phyloP scores from a whole-genome alignment of 2,888 invertebrate species.

The Brenthis daphne region DNA sequence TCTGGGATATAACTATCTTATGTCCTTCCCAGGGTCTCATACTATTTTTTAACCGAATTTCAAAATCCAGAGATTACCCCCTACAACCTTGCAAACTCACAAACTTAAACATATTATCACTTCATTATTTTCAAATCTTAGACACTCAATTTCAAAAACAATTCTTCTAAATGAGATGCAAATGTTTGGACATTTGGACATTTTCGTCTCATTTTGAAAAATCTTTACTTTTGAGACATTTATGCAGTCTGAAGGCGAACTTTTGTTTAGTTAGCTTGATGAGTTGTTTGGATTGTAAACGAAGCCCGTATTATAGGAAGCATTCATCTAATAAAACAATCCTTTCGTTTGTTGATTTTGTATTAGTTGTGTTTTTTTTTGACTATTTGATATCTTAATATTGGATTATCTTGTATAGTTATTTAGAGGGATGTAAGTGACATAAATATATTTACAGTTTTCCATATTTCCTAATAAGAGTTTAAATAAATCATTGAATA shows the following conservation, averaged over 20 bases:
- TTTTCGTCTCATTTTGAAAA: conserved; percentile 7
- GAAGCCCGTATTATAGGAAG: conserved; percentile 57
- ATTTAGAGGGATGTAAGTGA: not conserved
- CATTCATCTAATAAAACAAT: conserved; percentile 31
- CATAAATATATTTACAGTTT: no score
- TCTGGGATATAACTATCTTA: no score
- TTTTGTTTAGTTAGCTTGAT: conserved; percentile 66
- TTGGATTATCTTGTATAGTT: not conserved
- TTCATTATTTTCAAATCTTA: no score
- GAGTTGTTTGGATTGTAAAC: conserved; percentile 71
- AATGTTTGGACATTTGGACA: not conserved
- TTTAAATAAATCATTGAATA: no score
- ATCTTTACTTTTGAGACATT: not conserved
- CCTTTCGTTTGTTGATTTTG: conserved; percentile 26
- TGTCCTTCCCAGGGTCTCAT: no score
- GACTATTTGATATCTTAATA: not conserved
- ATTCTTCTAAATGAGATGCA: no score
- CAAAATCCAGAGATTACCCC: no score
- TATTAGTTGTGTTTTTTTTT: conserved; percentile 25
- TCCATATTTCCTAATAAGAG: no score
- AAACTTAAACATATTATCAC: no score
- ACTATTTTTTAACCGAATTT: no score
- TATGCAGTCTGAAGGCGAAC: conserved; percentile 41
- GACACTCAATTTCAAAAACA: no score
- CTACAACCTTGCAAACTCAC: no score